Evolutionary conservation across 2,888 invertebrate genomes (phyloP).

Genomic region (Caenorhabditis drosophilae): DNA sequence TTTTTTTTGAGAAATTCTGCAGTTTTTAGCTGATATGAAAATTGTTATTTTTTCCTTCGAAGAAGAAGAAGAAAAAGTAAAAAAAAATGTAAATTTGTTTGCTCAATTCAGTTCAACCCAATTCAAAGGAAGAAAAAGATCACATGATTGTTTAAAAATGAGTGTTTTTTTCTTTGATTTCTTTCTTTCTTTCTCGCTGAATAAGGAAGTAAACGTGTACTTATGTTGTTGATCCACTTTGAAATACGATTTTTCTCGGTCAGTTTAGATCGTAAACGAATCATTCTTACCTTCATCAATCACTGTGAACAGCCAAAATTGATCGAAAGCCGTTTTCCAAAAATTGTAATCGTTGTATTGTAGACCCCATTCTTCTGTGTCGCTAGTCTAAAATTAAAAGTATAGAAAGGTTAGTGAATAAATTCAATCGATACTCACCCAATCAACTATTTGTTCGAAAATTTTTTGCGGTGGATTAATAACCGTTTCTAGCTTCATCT

Average conservation of each 20-base stretch:
- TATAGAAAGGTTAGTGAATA: not conserved
- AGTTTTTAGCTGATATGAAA: too few species aligned
- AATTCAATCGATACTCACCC: slow-evolving; percentile 7
- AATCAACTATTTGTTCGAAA: slow-evolving; percentile 29
- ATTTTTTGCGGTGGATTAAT: slow-evolving; percentile 32
- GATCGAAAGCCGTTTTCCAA: slow-evolving; percentile 28
- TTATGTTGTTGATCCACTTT: too few species aligned
- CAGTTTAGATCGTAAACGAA: too few species aligned
- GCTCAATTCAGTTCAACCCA: not conserved
- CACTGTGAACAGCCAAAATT: slow-evolving; percentile 31
- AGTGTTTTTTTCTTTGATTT: not conserved
- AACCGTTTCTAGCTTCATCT: slow-evolving; percentile 20
- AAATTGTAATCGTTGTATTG: slow-evolving; percentile 32
- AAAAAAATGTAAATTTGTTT: not conserved
- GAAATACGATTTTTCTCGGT: too few species aligned
- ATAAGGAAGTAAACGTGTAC: too few species aligned
- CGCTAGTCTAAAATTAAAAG: slow-evolving; percentile 17
- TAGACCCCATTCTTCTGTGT: slow-evolving; percentile 39
- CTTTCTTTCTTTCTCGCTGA: not conserved
- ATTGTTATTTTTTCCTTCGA: not conserved
- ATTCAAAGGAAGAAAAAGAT: not conserved
- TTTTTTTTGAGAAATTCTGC: not conserved
- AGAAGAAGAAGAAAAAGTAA: too few species aligned
- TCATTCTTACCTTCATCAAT: slow-evolving; percentile 29
- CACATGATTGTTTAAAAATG: not conserved